A percentile compares a stretch with the other conserved stretches of the same genome.
phyloP scores from a whole-genome alignment of 2,797 vertebrate species.

The Coendou prehensilis region DNA sequence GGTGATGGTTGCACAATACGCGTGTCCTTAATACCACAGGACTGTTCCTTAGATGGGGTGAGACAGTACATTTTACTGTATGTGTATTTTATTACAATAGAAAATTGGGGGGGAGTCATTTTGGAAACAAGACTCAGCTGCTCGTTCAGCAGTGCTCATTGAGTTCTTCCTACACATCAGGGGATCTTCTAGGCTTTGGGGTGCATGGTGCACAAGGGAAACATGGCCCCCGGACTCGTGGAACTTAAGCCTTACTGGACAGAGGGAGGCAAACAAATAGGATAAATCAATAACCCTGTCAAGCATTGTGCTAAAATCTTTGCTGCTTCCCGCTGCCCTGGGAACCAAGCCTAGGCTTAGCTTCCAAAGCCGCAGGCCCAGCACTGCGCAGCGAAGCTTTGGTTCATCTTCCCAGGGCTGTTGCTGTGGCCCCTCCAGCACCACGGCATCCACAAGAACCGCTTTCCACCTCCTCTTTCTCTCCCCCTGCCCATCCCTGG shows the following conservation, averaged over 20 bases:
- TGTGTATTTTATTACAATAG: not conserved
- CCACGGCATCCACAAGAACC: not conserved
- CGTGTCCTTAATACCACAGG: not conserved
- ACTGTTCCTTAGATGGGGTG: no score
- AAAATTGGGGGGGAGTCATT: not conserved
- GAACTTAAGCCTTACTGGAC: not conserved
- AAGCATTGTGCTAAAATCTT: not conserved
- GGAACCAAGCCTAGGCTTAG: not conserved
- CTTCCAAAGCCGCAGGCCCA: not conserved
- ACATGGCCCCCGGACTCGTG: not conserved
- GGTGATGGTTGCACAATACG: not conserved
- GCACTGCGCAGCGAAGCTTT: not conserved
- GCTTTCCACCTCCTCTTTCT: not conserved
- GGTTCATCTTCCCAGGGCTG: not conserved
- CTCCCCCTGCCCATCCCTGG: not conserved
- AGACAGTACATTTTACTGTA: not conserved
- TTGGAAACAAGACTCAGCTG: not conserved
- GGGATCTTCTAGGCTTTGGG: not conserved
- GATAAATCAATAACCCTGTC: not conserved
- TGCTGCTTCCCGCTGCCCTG: not conserved
- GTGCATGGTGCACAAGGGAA: not conserved
- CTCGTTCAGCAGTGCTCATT: not conserved
- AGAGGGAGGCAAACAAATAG: not conserved
- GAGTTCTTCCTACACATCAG: not conserved
- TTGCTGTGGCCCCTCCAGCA: accelerated